Base-by-base conservation (phyloP, 1,140 invertebrate species). In the Carcinoscorpius rotundicauda region DNA sequence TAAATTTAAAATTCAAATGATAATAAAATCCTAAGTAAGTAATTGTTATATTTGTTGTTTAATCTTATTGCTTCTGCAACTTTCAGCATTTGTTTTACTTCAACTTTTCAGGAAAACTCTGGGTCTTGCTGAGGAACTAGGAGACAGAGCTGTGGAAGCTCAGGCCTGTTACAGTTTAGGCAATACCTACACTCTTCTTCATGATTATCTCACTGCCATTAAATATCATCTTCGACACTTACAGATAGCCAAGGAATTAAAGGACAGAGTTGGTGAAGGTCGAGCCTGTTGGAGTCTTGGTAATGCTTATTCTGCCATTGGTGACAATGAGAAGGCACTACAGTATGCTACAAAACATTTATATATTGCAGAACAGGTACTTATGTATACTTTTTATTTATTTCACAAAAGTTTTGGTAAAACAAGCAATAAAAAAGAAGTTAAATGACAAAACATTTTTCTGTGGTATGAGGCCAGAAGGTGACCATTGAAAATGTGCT, bases 101-200 rank as follows among this genome's bases (percentile, higher is more conserved):
- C 29, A 29, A 29, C 29, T 29, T 29, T 29, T 29, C 2, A 29
- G 29, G 29, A 29, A 29, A 29, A 29, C 29, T 29, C 29, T 29
- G 29, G 2, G 29, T 29, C 29, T 29, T 29, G 91, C 91, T 4
- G 86, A 93, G 74, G 89, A 94, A 74, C 75, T 95, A 52, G 85
- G 87, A 49, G 95, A 98, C 76, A 84, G 86, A 66, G 93, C 93
- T 0, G 86, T 98, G 5, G 95, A 98, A 76, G 96, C 95, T 0
- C 96, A 98, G 76, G 93, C 94, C 0, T 98, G 94, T 75, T 98
- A 98, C 75, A 95, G 91, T 64, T 29, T 98, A 11, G 96, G 95
- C 1, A 98, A 98, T 73, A 97, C 95, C 0, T 98, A 96, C 74
- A 97, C 93, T 1, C 29, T 98, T n/a, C 79, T 98, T 8, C 79